phyloP scores from a whole-genome alignment of 2,888 invertebrate species.

The Trileptium ribeirensis region DNA sequence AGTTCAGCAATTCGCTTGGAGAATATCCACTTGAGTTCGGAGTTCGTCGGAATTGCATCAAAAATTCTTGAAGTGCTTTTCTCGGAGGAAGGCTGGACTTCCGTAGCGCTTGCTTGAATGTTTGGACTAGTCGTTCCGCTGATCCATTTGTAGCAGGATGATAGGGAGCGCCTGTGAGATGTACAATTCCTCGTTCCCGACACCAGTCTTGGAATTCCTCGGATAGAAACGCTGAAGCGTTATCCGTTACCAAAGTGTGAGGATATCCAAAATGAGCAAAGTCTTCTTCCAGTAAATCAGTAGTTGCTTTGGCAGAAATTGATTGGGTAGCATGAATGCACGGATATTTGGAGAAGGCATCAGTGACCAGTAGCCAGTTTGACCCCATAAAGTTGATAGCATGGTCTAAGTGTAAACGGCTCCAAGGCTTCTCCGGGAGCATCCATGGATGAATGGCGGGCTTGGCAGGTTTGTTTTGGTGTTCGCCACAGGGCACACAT shows the following conservation, averaged over 20 bases:
- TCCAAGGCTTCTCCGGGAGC: conserved; percentile 40
- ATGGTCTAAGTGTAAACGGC: conserved; percentile 40
- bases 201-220: background rate
- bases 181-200: background rate
- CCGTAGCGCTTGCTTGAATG: too few species aligned
- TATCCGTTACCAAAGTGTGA: conserved; percentile 36
- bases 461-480: too few species aligned
- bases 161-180: too few species aligned
- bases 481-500: background rate
- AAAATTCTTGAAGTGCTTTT: too few species aligned
- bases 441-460: conserved; percentile 39
- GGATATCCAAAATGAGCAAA: conserved; percentile 35
- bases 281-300: too few species aligned
- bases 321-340: conserved; percentile 3
- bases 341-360: background rate
- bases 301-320: conserved; percentile 27
- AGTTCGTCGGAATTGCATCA: too few species aligned
- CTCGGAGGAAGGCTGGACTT: too few species aligned
- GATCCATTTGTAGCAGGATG: too few species aligned
- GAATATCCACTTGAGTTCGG: conserved; percentile 32
- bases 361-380: background rate
- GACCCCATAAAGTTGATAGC: conserved; percentile 35
- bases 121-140: too few species aligned
- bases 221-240: conserved; percentile 32
- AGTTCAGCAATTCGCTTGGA: too few species aligned